Conservation (phyloP, 1,140 invertebrate genomes). For the Dolichoris vasculosae region DNA sequence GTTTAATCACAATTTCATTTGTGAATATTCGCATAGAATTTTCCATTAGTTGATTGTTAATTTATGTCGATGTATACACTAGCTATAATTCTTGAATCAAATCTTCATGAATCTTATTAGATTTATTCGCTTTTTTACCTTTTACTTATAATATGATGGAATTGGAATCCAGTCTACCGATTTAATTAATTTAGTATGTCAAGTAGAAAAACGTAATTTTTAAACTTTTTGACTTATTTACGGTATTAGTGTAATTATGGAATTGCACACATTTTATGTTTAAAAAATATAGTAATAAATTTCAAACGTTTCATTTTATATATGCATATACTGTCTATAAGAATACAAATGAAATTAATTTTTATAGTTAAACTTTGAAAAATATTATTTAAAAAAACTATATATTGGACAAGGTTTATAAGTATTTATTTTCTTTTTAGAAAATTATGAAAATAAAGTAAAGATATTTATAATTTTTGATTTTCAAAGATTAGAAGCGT, state of each 20-base stretch:
- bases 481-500: too few species aligned
- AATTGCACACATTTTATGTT: background rate
- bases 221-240: background rate
- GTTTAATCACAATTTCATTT: background rate
- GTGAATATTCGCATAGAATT: background rate
- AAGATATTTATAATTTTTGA: too few species aligned
- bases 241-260: background rate
- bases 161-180: background rate
- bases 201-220: background rate
- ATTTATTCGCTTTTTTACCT: background rate
- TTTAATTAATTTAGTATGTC: background rate
- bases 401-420: background rate
- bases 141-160: background rate
- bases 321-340: background rate
- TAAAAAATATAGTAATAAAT: background rate
- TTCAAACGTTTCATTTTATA: background rate
- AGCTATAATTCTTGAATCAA: background rate
- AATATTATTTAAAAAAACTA: background rate
- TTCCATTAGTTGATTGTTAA: background rate
- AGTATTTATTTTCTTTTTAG: background rate
- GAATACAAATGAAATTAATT: background rate
- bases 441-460: too few species aligned
- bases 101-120: constrained; percentile 10
- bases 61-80: background rate
- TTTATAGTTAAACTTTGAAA: background rate